Percentiles rank a stretch among this genome's conserved stretches.
These are phyloP conservation scores for Eidolon helvum DNA, from an alignment of 2,113 vertebrate genomes.

Conservation along the genomic window DNA sequence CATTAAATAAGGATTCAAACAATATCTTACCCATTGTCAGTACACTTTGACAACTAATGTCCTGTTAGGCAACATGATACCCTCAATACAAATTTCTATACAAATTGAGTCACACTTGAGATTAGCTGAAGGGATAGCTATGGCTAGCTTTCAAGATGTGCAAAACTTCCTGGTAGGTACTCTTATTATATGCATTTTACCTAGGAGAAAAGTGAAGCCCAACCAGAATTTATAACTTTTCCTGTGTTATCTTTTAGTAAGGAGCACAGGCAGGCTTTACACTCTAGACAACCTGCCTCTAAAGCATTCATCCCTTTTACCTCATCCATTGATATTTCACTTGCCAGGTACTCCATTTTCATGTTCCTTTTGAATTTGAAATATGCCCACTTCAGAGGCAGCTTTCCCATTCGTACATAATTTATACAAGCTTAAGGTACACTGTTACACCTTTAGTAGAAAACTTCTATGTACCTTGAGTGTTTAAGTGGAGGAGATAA, in stretches of 20 bases:
- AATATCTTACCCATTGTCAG: not conserved
- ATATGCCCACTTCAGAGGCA: not conserved
- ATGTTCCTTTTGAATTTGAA: not conserved
- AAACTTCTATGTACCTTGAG: not conserved
- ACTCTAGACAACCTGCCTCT: not conserved
- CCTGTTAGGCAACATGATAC: not conserved
- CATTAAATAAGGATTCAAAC: not conserved
- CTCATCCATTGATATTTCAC: not conserved
- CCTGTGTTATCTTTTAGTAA: not conserved
- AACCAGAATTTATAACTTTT: not conserved
- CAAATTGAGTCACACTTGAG: not conserved
- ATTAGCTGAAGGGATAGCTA: not conserved
- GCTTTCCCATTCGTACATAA: not conserved
- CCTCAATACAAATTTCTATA: not conserved
- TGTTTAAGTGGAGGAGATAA: not conserved
- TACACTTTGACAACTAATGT: not conserved
- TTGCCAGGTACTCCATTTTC: not conserved
- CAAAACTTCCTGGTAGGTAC: not conserved
- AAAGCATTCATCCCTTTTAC: not conserved
- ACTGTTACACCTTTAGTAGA: not conserved
- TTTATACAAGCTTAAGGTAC: not conserved
- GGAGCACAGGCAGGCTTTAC: not conserved
- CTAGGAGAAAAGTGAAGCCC: not conserved
- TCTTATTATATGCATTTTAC: not conserved
- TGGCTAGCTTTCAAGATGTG: not conserved